Evolutionary conservation across 2,888 invertebrate species (phyloP), one percentile per base, ranked within the genome.

Genomic region (Tetramorium bicarinatum): DNA sequence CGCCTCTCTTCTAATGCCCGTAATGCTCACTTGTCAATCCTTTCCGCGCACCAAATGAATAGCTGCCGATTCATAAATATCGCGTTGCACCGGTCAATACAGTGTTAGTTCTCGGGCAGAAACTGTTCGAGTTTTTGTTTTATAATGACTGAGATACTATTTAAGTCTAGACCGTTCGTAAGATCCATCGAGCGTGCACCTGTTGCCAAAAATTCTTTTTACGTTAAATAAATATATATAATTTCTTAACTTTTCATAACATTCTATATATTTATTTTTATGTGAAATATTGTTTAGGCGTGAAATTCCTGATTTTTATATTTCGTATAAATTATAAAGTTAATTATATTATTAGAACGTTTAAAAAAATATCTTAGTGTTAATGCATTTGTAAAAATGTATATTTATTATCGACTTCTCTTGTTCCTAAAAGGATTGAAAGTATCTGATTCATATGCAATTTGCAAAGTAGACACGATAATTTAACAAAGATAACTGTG

Each of bases 21-120:
- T 88, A 88, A 88, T 88, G 38, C 66, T 61, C 77, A 77, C 83
- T 84, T 88, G 87, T 84, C 88, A 84, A 84, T 84, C 38, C 75
- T 38, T 59, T 59, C 72, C 74, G 59, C 59, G 34, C 7, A 72
- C 59, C 38, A 80, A 80, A 80, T 80, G 74, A 71, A 74, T 80
- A 80, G 79, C 61, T 76, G 72, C 77, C 77, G 64, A 77, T 82
- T 64, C 69, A 80, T 74, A 80, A 80, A 72, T 52, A 82, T 66
- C 47, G 18, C 56, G 62, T 77, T 77, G 64, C 79, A 18, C 18
- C 25, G n/a, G 62, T 21, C 52, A 66, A 62, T 77, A 25, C 80
- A 18, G n/a, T 7, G 13, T 21, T 34, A 34, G 13, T 44, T 41
- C 44, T 56, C 41, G 41, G 9, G 6, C 29, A 61, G 72, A 76